Evolutionary conservation across 2,888 invertebrate species (phyloP).

Genomic region (Emmelina monodactyla): DNA sequence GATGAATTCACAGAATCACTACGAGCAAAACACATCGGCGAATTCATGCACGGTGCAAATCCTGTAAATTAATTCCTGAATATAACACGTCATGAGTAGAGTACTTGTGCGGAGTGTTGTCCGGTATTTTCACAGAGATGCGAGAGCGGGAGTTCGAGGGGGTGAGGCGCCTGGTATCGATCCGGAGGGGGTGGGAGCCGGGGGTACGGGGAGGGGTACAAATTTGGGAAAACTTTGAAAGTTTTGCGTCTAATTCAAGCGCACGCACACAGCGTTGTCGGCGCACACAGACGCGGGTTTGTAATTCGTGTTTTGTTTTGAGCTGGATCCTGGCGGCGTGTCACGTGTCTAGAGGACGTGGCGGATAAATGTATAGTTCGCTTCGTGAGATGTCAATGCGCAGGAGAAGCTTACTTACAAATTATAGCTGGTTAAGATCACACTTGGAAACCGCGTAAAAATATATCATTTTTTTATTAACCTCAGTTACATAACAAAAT

Average conservation of each 20-base stretch:
- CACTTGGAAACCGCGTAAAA: too few species aligned
- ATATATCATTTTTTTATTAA: too few species aligned
- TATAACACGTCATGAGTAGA: conserved; percentile 44
- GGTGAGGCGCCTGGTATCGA: conserved; percentile 56
- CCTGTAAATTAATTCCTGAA: conserved; percentile 1
- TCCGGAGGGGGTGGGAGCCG: conserved; percentile 39
- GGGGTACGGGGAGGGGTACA: conserved; percentile 53
- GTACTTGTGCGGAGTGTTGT: conserved; percentile 51
- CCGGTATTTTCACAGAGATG: conserved; percentile 56
- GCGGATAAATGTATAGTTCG: conserved; percentile 25
- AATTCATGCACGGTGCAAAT: conserved; percentile 2
- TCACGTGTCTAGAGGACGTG: conserved; percentile 53
- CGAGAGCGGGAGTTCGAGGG: conserved; percentile 40
- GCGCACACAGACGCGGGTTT: conserved; percentile 37
- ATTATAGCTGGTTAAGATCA: too few species aligned
- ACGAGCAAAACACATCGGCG: background rate
- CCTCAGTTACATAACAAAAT: too few species aligned
- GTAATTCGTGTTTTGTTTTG: conserved; percentile 55
- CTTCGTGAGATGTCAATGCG: too few species aligned
- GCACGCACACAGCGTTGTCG: conserved; percentile 55
- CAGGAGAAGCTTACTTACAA: too few species aligned
- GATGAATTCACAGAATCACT: too few species aligned
- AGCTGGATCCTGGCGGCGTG: conserved; percentile 46
- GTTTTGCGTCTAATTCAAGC: conserved; percentile 67
- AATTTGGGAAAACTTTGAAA: conserved; percentile 68